Base-by-base conservation (phyloP, 2,797 vertebrate species). In the Semaprochilodus insignis region DNA sequence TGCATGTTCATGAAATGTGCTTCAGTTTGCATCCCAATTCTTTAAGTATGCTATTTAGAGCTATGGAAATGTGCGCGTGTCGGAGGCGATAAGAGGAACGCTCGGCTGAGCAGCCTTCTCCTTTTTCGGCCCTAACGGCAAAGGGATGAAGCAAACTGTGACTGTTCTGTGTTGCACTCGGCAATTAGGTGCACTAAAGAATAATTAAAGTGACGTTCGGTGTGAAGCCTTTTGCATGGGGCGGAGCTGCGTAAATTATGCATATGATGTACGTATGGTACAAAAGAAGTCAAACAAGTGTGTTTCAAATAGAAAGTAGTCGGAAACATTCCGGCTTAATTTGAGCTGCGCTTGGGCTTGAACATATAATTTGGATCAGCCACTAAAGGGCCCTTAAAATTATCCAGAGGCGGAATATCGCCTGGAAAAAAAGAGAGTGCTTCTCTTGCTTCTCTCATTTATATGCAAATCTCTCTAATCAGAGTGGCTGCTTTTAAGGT, bases 201-300 rank as follows among this genome's bases (percentile, higher is more conserved):
- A 82, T 88, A 85, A 88, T 90, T 83, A 81, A 88, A 84, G 74
- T 86, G 81, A 76, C 79, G 40, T 85, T 84, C 54, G 77, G 78
- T 57, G 62, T 81, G 69, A 51, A 66, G 52, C 31, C 19, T 78
- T 51, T 59, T 75, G 55, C 14, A 25, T 7, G 13, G 48, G 59
- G 54, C 19, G 16, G 31, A 34, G 67, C 14, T 44, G 54, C 82
- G 77, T 83, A 60, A 83, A 86, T 84, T 84, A 86, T 86, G 67
- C 65, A 83, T 85, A 67, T n/a, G 72, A n/a, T 73, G 36, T 63
- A 77, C 65, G 60, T 74, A 57, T 77, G 67, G 76, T 72, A 81
- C 74, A 69, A 74, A 84, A 65, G 62, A 78, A 72, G 27, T 59
- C 77, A 78, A 85, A 55, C 19, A 83, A 54, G 72, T 31, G 76